A percentile compares a stretch with the other conserved stretches of the same genome.
Evolutionary conservation across 1,140 invertebrate genomes (phyloP).

Genomic region (Eriocheir sinensis): DNA sequence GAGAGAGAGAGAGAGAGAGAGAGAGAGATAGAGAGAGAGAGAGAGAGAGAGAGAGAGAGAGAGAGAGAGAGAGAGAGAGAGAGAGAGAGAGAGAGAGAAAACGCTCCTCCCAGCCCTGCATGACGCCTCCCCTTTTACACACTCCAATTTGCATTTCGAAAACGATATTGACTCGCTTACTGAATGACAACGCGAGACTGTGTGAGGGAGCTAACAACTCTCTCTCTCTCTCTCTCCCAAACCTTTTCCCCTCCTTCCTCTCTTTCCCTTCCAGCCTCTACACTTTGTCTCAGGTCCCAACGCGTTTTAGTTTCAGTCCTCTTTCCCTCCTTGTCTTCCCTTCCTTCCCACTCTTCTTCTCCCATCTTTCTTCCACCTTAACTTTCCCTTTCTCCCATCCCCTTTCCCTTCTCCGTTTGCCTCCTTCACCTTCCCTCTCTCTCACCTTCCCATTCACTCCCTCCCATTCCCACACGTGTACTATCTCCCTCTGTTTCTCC

Average conservation of each 20-base stretch:
- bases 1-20: slow-evolving; percentile 40
- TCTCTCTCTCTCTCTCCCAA: no score
- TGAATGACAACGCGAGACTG: not conserved
- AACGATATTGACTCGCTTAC: not conserved
- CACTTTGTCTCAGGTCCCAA: no score
- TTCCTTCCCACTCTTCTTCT: not conserved
- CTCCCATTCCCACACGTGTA: no score
- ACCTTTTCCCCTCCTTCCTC: no score
- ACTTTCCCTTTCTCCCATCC: not conserved
- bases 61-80: slow-evolving; percentile 54
- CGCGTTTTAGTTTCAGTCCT: no score
- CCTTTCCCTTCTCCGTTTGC: no score
- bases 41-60: slow-evolving; percentile 35
- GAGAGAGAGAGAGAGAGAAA: slow-evolving; percentile 38
- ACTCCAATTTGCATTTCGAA: slow-evolving; percentile 8
- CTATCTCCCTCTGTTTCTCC: no score
- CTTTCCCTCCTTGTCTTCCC: no score
- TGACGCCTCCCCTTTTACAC: not conserved
- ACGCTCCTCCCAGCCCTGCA: not conserved
- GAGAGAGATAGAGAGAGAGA: not conserved
- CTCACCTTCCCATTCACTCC: no score
- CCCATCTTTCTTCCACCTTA: not conserved
- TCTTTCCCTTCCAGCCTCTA: no score
- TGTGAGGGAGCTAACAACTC: no score
- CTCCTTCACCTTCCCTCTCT: no score